Base-by-base conservation (phyloP, 2,797 vertebrate genomes). In the Ctenochaetus hawaiiensis region DNA sequence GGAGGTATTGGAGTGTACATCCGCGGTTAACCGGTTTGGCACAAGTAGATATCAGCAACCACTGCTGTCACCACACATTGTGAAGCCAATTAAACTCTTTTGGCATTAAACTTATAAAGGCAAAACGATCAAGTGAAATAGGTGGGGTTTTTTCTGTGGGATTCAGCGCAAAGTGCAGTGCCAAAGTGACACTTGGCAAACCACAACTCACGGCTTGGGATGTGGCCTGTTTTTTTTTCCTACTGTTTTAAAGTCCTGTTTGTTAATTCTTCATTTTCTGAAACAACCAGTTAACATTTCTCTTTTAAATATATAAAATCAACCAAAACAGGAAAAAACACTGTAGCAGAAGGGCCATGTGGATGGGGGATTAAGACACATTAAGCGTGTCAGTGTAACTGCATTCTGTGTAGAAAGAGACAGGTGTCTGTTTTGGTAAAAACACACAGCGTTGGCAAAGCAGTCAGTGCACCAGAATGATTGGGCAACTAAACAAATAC, bases 121-220 rank as follows among this genome's bases (percentile, higher is more conserved):
- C 26, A 44, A 23, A 64, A 41, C 54, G 76, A 22, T 60, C 8
- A 5, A 12, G 6, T 56, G 48, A 52, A 69, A 20, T 65, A 61
- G 26, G 18, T 72, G 72, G 23, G 4, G 0, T 39, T 57, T 63
- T 20, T 18, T 52, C 3, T 17, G 18, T 49, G 39, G 23, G 23
- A 44, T 72, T 18, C 7, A n/a, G 18, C 17, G 58, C 41, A 23
- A 59, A 57, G 7, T 53, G 48, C 48, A 52, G 39, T 22, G 30
- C 13, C 22, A 57, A 44, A 52, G 43, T 56, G 57, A 68, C 52
- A 64, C 59, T 67, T 77, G 59, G 9, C n/a, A 49, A 70, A 44
- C 20, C 18, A 52, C 2, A 7, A 10, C 23, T 20, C 54, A 34
- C 6, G 43, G 5, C 10, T 30, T 8, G n/a, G 56, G 56, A 26